A percentile compares a stretch with the other conserved stretches of the same genome.
These are phyloP conservation scores for Hypothenemus hampei DNA, from an alignment of 1,140 invertebrate species.

Conservation along the genomic window DNA sequence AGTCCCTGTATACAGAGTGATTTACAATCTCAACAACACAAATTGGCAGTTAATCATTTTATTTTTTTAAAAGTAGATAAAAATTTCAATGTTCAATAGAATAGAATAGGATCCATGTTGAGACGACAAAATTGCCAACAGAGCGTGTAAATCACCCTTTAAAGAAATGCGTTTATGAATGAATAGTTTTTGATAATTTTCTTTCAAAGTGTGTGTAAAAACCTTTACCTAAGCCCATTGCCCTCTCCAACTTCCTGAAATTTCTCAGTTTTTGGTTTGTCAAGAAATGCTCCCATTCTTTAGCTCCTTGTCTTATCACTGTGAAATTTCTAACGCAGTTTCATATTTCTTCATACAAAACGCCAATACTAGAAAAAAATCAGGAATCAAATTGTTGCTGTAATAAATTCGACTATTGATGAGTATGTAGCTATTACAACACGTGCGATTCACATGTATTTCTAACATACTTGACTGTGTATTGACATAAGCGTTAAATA, in stretches of 20 bases:
- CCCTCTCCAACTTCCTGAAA: conserved; percentile 86
- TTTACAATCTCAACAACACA: too few relatives aligned
- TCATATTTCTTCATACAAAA: conserved; percentile 34
- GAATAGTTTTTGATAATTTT: too few relatives aligned
- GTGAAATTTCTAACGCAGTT: conserved; percentile 32
- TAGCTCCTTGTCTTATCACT: background rate
- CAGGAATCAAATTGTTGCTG: conserved; percentile 10
- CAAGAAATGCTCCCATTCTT: conserved; percentile 95
- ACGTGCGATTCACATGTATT: conserved; percentile 5
- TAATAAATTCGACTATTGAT: conserved; percentile 25
- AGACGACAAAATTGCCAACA: too few relatives aligned
- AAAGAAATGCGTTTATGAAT: too few relatives aligned
- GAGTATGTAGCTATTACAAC: conserved; percentile 14
- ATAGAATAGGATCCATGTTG: too few relatives aligned
- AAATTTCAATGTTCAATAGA: too few relatives aligned
- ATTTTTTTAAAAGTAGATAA: too few relatives aligned
- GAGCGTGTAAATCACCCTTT: too few relatives aligned
- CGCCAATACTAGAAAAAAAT: conserved; percentile 10
- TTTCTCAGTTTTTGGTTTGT: conserved; percentile 98
- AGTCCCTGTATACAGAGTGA: too few relatives aligned
- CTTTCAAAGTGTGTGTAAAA: too few relatives aligned
- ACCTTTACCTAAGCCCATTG: conserved; percentile 69
- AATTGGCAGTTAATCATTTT: too few relatives aligned
- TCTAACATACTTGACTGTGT: background rate
- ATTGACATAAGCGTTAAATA: conserved; percentile 3